Conservation (phyloP, 1,140 invertebrate genomes). For the Oryzaephilus surinamensis region DNA sequence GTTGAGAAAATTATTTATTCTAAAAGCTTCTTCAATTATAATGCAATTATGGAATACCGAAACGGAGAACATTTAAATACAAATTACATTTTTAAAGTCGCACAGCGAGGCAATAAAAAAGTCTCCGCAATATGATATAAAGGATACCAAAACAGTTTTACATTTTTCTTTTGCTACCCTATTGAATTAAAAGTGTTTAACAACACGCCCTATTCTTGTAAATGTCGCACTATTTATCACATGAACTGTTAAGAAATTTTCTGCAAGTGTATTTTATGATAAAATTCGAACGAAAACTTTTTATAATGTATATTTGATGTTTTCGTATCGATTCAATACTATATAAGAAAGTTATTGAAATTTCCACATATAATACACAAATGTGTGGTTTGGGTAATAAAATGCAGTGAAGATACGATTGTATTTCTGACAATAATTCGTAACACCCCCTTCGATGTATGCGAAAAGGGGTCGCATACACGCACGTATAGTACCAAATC, state of each 20-base stretch:
- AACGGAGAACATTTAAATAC: slow-evolving; percentile 20
- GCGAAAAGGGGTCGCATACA: slow-evolving; percentile 8
- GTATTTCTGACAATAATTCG: slow-evolving; percentile 20
- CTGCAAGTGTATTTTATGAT: no score
- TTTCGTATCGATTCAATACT: no score
- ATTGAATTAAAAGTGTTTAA: slow-evolving; percentile 7
- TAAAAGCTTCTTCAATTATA: slow-evolving; percentile 17
- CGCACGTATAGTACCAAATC: no score
- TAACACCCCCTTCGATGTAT: slow-evolving; percentile 15
- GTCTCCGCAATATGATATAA: slow-evolving; percentile 12
- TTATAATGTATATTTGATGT: no score
- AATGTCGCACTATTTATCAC: neutral
- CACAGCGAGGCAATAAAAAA: slow-evolving; percentile 10
- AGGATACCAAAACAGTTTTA: slow-evolving; percentile 11
- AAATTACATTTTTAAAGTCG: slow-evolving; percentile 15
- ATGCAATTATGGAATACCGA: slow-evolving; percentile 16
- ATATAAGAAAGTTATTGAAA: slow-evolving; percentile 12
- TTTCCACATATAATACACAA: no score
- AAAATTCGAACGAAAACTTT: no score
- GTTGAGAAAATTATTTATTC: slow-evolving; percentile 5
- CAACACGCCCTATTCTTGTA: slow-evolving; percentile 6
- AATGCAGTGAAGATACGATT: slow-evolving; percentile 21
- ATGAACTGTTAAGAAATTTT: neutral
- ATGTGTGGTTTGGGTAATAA: slow-evolving; percentile 18
- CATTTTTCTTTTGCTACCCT: slow-evolving; percentile 10